These are phyloP conservation scores for Meandrina meandrites DNA, from an alignment of 92 coral and sea anemone genomes.

Conservation along the genomic window DNA sequence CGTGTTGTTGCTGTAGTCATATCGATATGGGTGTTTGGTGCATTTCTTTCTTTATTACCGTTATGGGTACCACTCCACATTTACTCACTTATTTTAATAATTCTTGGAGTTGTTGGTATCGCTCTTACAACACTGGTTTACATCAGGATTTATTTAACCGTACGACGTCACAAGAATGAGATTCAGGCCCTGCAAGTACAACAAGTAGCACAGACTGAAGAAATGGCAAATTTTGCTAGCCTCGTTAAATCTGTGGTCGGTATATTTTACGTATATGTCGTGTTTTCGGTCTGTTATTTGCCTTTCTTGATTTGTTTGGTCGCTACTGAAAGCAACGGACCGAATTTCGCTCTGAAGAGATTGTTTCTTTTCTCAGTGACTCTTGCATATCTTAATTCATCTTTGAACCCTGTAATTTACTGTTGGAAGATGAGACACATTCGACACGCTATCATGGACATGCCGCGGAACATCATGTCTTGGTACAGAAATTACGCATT, in stretches of 20 bases:
- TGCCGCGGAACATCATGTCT: neutral
- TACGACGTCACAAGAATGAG: too few species aligned
- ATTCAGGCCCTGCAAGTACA: too few species aligned
- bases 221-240: too few species aligned
- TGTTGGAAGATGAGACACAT: constrained; percentile 6
- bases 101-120: too few species aligned
- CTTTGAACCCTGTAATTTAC: neutral
- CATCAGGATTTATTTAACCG: too few species aligned
- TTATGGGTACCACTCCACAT: too few species aligned
- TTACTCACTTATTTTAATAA: too few species aligned
- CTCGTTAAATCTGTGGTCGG: too few species aligned
- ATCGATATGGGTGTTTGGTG: neutral
- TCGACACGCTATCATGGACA: neutral
- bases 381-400: neutral
- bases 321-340: neutral
- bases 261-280: neutral
- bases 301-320: neutral
- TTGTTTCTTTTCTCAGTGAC: neutral
- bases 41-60: neutral
- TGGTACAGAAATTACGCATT: too few species aligned
- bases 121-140: neutral
- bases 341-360: neutral
- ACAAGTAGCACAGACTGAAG: too few species aligned
- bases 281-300: neutral
- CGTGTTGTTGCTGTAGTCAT: constrained; percentile 15